phyloP scores from a whole-genome alignment of 2,797 vertebrate genomes.

The Schizopygopsis pylzovi region DNA sequence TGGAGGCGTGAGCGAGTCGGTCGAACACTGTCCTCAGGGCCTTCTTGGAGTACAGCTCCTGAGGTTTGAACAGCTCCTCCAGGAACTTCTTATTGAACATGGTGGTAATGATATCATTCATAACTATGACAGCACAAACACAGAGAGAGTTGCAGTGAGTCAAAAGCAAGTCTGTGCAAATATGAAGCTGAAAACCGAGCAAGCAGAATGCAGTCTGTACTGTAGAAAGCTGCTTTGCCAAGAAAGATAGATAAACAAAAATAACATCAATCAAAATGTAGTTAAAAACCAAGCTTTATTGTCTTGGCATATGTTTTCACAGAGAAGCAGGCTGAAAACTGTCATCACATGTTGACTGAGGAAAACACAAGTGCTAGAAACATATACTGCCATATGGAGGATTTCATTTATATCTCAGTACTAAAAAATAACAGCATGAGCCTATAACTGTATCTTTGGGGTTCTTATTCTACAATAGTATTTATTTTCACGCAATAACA shows the following conservation, averaged over 20 bases:
- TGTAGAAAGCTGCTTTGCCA: background rate
- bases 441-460: background rate
- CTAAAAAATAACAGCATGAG: background rate
- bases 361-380: constrained; percentile 13
- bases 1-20: constrained; percentile 94
- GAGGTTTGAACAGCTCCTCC: constrained; percentile 96
- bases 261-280: background rate
- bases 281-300: background rate
- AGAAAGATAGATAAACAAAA: background rate
- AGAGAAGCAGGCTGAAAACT: background rate
- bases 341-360: background rate
- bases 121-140: constrained; percentile 77
- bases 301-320: constrained; percentile 19
- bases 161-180: constrained; percentile 1
- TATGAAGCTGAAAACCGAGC: constrained; percentile 20
- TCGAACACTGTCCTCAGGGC: constrained; percentile 94
- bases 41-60: constrained; percentile 98
- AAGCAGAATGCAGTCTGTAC: constrained; percentile 61
- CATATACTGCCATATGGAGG: background rate
- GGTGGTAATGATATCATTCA: constrained; percentile 98
- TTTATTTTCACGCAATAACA: background rate
- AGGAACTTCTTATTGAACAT: constrained; percentile 99
- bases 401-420: background rate
- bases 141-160: constrained; percentile 39
- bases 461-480: background rate